Evolutionary conservation across 2,113 vertebrate species (phyloP).

Genomic region (Mystacornis crossleyi): DNA sequence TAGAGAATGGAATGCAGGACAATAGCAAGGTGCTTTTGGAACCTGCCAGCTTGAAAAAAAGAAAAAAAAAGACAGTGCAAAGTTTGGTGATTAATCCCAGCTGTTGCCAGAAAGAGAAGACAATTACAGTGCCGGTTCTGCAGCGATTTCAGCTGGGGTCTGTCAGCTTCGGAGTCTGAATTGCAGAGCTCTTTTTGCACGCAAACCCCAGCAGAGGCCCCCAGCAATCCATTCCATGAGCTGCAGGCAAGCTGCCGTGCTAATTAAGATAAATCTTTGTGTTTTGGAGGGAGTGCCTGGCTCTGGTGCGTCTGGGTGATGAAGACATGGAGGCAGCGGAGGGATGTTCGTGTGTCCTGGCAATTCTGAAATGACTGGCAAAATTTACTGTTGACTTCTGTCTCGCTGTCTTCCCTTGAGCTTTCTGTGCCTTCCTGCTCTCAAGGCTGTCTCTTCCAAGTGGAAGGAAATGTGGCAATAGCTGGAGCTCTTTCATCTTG

Average conservation of each 20-base stretch:
- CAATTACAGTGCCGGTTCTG: neutral
- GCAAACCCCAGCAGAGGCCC: conserved; percentile 60
- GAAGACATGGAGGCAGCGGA: neutral
- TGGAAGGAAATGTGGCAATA: neutral
- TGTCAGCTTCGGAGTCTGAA: neutral
- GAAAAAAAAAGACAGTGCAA: no score
- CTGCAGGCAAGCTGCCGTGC: neutral
- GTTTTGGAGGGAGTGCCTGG: neutral
- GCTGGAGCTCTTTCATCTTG: neutral
- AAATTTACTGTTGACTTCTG: neutral
- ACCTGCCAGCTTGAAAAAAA: neutral
- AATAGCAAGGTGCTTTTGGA: neutral
- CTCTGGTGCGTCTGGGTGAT: neutral
- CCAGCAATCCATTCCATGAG: neutral
- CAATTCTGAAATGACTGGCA: neutral
- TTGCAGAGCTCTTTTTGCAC: neutral
- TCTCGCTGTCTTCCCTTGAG: neutral
- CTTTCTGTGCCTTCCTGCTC: neutral
- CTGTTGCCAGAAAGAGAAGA: neutral
- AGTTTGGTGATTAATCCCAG: neutral
- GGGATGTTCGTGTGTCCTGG: neutral
- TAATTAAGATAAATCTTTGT: neutral
- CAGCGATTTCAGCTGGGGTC: neutral
- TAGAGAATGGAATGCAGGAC: neutral
- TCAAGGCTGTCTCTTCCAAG: neutral